Conservation (phyloP, 35 echinoderm and acorn worm genomes). For the Holothuria glaberrima region DNA sequence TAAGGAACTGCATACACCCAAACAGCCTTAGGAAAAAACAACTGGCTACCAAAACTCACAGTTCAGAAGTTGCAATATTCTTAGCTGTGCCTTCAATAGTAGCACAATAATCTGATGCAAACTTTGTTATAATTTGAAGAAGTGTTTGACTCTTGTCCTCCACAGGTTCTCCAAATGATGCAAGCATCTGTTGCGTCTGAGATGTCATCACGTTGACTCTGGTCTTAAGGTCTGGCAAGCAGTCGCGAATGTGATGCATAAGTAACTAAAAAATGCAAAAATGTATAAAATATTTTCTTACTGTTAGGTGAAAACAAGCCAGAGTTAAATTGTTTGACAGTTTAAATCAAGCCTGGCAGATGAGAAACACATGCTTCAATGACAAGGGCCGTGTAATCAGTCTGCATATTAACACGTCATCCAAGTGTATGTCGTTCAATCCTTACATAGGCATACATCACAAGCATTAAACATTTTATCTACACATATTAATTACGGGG, state of each 20-base stretch:
- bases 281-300: not conserved
- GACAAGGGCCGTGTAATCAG: too few relatives aligned
- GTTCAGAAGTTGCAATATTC: constrained; percentile 97
- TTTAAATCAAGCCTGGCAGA: too few relatives aligned
- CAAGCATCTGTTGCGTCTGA: constrained; percentile 89
- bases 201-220: constrained; percentile 97
- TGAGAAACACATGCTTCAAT: too few relatives aligned
- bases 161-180: constrained; percentile 96
- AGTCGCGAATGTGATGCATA: constrained; percentile 99
- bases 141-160: constrained; percentile 96
- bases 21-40: too few relatives aligned
- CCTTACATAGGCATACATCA: too few relatives aligned
- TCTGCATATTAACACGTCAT: too few relatives aligned
- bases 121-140: constrained; percentile 97
- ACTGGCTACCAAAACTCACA: constrained; percentile 64
- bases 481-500: too few relatives aligned
- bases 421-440: too few relatives aligned
- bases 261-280: constrained; percentile 64
- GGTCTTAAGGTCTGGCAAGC: constrained; percentile 94
- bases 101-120: constrained; percentile 97
- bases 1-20: too few relatives aligned
- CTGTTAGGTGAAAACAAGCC: not conserved
- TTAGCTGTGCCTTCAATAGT: constrained; percentile 97
- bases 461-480: too few relatives aligned
- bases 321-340: too few relatives aligned